Conservation (phyloP, 2,113 vertebrate species). For the Cnemophilus loriae region DNA sequence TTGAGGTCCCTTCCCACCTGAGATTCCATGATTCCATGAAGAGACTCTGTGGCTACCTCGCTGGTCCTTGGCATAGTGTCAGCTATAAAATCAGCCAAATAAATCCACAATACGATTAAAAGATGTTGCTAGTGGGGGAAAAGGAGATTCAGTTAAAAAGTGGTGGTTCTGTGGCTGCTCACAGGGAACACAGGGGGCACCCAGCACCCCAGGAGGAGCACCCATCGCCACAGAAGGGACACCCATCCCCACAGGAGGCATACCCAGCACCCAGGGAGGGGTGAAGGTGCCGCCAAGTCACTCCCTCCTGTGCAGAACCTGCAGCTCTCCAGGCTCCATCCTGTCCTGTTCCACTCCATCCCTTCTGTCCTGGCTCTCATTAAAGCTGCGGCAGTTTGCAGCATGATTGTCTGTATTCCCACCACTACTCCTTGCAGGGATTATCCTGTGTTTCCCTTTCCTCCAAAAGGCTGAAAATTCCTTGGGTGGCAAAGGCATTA, state of each 20-base stretch:
- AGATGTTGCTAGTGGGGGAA: not conserved
- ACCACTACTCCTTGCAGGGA: fast-evolving
- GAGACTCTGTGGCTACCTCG: not conserved
- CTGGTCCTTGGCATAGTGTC: not conserved
- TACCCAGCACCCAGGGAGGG: not conserved
- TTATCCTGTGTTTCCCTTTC: not conserved
- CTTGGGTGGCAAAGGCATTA: not conserved
- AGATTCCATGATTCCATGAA: not conserved
- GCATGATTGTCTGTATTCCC: fast-evolving
- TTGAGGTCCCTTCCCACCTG: not conserved
- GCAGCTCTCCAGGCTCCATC: not conserved
- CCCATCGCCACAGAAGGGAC: too few relatives aligned
- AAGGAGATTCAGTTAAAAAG: not conserved
- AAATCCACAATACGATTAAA: not conserved
- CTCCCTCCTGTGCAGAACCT: not conserved
- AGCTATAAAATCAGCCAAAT: not conserved
- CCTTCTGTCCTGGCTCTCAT: fast-evolving
- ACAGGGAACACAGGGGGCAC: not conserved
- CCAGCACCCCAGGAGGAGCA: too few relatives aligned
- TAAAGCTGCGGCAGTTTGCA: not conserved
- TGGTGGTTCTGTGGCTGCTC: not conserved
- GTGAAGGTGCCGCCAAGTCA: fast-evolving
- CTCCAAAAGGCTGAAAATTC: not conserved
- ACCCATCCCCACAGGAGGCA: not conserved
- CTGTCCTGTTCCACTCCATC: fast-evolving